These are phyloP conservation scores for Neolamprologus kungweensis DNA, from an alignment of 2,113 vertebrate genomes.

Conservation along the genomic window DNA sequence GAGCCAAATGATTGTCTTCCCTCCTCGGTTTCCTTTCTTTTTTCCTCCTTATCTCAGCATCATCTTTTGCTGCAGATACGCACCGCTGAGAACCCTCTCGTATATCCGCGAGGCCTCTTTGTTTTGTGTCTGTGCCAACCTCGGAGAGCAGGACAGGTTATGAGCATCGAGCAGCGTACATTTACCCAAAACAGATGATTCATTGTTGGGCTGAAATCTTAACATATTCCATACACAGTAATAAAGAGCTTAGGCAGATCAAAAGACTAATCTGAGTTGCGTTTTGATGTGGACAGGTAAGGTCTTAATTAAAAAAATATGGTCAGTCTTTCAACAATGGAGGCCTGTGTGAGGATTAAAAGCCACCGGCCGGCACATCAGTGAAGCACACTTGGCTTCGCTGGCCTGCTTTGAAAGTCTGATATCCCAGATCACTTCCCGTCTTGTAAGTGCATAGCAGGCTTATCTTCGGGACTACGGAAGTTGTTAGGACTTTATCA, in stretches of 20 bases:
- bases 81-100: conserved; percentile 31
- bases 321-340: conserved; percentile 27
- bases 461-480: conserved; percentile 62
- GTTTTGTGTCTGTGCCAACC: conserved; percentile 26
- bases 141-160: conserved; percentile 12
- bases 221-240: conserved; percentile 51
- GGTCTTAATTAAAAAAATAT: conserved; percentile 54
- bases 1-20: conserved; percentile 50
- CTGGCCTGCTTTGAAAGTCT: conserved; percentile 64
- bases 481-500: conserved; percentile 71
- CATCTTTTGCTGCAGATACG: conserved; percentile 17
- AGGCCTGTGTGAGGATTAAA: conserved; percentile 45
- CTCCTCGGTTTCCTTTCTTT: conserved; percentile 20
- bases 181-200: conserved; percentile 51
- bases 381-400: conserved; percentile 50
- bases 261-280: conserved; percentile 52
- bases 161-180: conserved; percentile 6
- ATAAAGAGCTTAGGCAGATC: conserved; percentile 63
- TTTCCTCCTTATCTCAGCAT: conserved; percentile 34
- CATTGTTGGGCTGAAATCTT: conserved; percentile 53
- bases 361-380: conserved; percentile 42
- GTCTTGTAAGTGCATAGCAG: conserved; percentile 59
- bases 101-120: conserved; percentile 31
- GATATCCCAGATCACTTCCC: conserved; percentile 70
- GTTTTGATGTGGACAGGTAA: conserved; percentile 62